Base-by-base conservation (phyloP, 2,113 vertebrate species). In the Marmota monax region DNA sequence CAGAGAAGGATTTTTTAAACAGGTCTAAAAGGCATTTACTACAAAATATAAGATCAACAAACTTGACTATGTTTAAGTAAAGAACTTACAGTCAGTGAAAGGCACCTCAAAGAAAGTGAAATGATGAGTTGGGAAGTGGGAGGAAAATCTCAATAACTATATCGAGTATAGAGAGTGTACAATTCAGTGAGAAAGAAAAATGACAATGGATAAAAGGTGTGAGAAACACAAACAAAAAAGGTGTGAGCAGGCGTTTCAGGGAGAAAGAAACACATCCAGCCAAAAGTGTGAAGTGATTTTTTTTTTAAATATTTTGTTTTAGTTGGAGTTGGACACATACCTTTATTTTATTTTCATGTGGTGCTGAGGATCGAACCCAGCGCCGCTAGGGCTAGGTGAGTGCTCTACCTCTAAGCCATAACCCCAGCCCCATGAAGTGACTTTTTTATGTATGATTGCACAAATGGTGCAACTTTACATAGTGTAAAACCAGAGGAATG, bases 1-100 rank as follows among this genome's bases (percentile, higher is more conserved):
- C 17, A 84, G 79, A 93, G 72, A 92, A 63, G 76, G 6, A 77
- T 76, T 92, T 80, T 39, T 94, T 77, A 69, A 79, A 79, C 56
- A 82, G 67, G 4, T 6, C 25, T 34, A 6, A 77, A 56, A 92
- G 4, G 12, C 18, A 42, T 72, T 90, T 70, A 34, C 80, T 65
- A 67, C 18, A 63, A 96, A 84, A 82, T n/a, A 23, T 6, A 91
- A 84, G 70, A 78, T 27, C 53, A 74, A 86, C 70, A 72, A 53
- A 77, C n/a, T 34, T 77, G 77, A n/a, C n/a, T n/a, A 4, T 51
- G n/a, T 45, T 63, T 78, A 93, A 72, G 63, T 45, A 39, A 72
- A 90, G 39, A 93, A 87, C 10, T 67, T 86, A 45, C 1, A 7
- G 78, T 67, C 67, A 63, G 65, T 4, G 65, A 69, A 89, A 94